Percentiles rank a stretch among this genome's conserved stretches.
These are phyloP conservation scores for Halocaridina rubra DNA, from an alignment of 2,888 invertebrate genomes.

Conservation along the genomic window DNA sequence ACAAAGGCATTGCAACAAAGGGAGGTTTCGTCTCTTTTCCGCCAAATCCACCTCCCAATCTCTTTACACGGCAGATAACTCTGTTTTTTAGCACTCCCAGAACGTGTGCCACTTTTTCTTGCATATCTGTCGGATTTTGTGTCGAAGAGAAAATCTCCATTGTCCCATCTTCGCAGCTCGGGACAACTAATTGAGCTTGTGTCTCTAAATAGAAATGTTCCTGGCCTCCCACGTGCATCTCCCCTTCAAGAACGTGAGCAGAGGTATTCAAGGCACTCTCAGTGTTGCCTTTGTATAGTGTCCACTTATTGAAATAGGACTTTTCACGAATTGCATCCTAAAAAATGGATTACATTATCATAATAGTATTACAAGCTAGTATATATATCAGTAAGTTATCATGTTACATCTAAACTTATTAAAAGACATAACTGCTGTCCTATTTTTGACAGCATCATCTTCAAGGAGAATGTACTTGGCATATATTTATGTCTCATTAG, in stretches of 20 bases:
- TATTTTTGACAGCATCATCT: too few relatives aligned
- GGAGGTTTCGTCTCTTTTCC: slow-evolving; percentile 88
- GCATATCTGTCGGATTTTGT: slow-evolving; percentile 78
- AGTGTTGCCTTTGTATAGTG: slow-evolving; percentile 76
- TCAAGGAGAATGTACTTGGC: too few relatives aligned
- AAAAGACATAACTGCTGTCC: too few relatives aligned
- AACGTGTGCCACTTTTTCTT: slow-evolving; percentile 78
- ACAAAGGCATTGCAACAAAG: slow-evolving; percentile 78
- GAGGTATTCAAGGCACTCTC: slow-evolving; percentile 77
- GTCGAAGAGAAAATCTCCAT: slow-evolving; percentile 80
- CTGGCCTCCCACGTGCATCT: slow-evolving; percentile 86
- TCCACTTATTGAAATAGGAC: slow-evolving; percentile 66
- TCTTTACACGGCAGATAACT: slow-evolving; percentile 82
- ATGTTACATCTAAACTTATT: too few relatives aligned
- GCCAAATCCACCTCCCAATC: slow-evolving; percentile 95
- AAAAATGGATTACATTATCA: too few relatives aligned
- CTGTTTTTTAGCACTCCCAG: slow-evolving; percentile 77
- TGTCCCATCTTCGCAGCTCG: slow-evolving; percentile 77
- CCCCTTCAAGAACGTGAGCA: slow-evolving; percentile 81
- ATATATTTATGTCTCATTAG: too few relatives aligned
- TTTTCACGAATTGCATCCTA: slow-evolving; percentile 14
- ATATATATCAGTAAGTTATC: too few relatives aligned
- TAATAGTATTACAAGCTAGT: too few relatives aligned
- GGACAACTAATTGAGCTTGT: slow-evolving; percentile 69
- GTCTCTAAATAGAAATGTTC: slow-evolving; percentile 98